These are phyloP conservation scores for Oncopeltus fasciatus DNA, from an alignment of 1,140 invertebrate species.

Conservation along the genomic window DNA sequence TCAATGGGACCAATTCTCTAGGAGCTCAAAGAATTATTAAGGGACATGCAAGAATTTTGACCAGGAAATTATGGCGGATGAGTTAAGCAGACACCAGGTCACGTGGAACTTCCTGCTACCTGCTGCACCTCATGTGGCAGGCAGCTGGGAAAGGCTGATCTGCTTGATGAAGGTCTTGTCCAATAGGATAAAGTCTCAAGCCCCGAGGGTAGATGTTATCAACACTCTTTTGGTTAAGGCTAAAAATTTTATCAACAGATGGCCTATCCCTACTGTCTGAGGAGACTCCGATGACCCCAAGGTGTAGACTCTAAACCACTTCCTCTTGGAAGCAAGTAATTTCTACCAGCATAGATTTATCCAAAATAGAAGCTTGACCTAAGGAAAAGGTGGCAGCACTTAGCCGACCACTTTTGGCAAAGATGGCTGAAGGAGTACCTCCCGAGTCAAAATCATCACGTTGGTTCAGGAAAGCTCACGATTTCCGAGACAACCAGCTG, in stretches of 20 bases:
- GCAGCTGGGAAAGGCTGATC: background rate
- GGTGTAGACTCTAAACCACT: background rate
- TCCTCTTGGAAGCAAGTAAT: background rate
- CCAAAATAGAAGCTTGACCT: too few species aligned
- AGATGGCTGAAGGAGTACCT: too few species aligned
- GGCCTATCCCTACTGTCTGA: background rate
- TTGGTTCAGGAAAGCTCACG: too few species aligned
- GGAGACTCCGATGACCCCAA: background rate
- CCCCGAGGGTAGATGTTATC: background rate
- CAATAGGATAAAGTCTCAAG: background rate
- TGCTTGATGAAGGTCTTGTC: background rate
- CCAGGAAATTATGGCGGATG: background rate
- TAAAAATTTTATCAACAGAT: background rate
- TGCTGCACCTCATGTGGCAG: background rate
- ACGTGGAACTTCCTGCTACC: background rate
- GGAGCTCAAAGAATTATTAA: background rate
- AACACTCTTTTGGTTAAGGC: too few species aligned
- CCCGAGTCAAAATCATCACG: too few species aligned
- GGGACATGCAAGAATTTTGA: background rate
- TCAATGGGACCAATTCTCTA: background rate
- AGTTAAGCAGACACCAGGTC: background rate
- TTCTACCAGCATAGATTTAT: too few species aligned
- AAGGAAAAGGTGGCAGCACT: too few species aligned
- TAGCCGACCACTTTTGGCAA: too few species aligned
- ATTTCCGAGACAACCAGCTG: too few species aligned